Evolutionary conservation across 2,113 vertebrate species (phyloP), one percentile per base, ranked within the genome.

Genomic region (Macquaria australasica): DNA sequence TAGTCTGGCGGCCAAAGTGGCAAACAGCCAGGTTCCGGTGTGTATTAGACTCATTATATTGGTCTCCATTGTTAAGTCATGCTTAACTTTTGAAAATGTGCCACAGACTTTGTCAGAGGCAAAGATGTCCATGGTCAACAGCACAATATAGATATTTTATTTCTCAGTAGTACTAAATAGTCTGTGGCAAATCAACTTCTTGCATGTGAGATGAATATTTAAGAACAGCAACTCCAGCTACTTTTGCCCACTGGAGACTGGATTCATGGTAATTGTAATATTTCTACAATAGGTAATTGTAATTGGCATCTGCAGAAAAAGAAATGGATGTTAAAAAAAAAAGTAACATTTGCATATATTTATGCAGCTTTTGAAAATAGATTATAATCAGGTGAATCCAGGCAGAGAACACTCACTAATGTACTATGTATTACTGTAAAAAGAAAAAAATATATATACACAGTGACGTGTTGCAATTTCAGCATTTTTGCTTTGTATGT

Each of bases 11-110:
- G 77, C 62, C 77, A 58, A 10, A 9, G 60, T 58, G 73, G 72
- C 78, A 80, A 83, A 73, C 39, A 56, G 67, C 74, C 68, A 70
- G 15, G 37, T 37, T 83, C 58, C 76, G 81, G 23, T 74, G 79
- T 53, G 73, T 82, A n/a, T 75, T 77, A 1, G 31, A 64, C 48
- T 62, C 37, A 48, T 73, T 79, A 58, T 39, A 34, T 31, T 55
- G 12, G n/a, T 43, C 67, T 76, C 58, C 64, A 34, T 31, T 53
- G 8, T 76, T 63, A 73, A 68, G 71, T 39, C 23, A 14, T 72
- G 51, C 45, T 73, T 58, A 59, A 56, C 56, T 43, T 43, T 60
- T 51, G 34, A 67, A 66, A 62, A 69, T 31, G 25, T 72, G 31
- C 69, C 68, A 34, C 15, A 31, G 55, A 41, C 11, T 63, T 63